Evolutionary conservation across 2,797 vertebrate genomes (phyloP).

Genomic region (Enteromius fasciolatus): DNA sequence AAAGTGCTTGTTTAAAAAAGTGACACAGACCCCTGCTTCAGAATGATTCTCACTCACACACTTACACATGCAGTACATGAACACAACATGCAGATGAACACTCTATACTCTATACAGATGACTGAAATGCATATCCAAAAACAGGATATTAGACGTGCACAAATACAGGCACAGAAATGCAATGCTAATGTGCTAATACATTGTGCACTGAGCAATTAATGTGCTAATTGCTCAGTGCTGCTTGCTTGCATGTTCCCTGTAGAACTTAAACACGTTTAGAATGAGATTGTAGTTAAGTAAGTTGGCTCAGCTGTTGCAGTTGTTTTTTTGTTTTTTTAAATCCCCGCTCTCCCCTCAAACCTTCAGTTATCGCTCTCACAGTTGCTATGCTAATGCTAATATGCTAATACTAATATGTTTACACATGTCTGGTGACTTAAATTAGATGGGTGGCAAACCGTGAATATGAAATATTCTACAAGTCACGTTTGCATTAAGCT

Average conservation of each 20-base stretch:
- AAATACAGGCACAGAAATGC: constrained; percentile 36
- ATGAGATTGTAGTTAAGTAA: background rate
- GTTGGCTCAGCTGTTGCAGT: constrained; percentile 15
- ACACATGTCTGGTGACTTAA: background rate
- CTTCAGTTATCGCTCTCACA: background rate
- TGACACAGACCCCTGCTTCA: constrained; percentile 92
- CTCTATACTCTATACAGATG: constrained; percentile 39
- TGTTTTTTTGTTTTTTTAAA: background rate
- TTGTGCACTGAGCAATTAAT: too few species aligned
- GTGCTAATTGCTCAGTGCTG: constrained; percentile 77
- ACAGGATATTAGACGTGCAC: constrained; percentile 34
- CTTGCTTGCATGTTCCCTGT: constrained; percentile 81
- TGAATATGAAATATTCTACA: background rate
- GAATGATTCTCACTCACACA: constrained; percentile 78
- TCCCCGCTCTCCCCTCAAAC: background rate
- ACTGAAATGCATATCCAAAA: constrained; percentile 14
- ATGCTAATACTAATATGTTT: constrained; percentile 15
- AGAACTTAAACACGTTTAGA: constrained; percentile 25
- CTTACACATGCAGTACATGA: constrained; percentile 21
- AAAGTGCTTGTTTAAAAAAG: constrained; percentile 85
- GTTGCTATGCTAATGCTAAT: constrained; percentile 24
- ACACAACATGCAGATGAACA: background rate
- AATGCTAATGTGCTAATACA: constrained; percentile 51
- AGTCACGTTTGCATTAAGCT: background rate
- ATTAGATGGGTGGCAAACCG: background rate